Evolutionary conservation across 2,113 vertebrate species (phyloP).

Genomic region (Eptesicus fuscus): DNA sequence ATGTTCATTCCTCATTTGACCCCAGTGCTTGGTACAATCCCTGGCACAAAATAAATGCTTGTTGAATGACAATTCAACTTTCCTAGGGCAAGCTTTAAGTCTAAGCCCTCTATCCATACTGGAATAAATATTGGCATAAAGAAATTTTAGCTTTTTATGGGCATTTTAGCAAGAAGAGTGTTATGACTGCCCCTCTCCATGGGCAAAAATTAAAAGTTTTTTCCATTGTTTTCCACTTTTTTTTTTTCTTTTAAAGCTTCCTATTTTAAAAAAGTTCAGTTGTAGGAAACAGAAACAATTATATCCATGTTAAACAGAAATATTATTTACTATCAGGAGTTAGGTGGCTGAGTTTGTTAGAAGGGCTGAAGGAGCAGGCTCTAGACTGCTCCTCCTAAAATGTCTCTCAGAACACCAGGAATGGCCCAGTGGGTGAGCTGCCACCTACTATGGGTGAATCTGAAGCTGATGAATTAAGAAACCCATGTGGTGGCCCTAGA

Average conservation of each 20-base stretch:
- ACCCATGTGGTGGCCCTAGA: background rate
- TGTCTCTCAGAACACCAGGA: background rate
- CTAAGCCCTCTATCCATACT: background rate
- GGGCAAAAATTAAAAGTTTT: background rate
- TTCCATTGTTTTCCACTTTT: background rate
- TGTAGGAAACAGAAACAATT: background rate
- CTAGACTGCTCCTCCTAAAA: background rate
- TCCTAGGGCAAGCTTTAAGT: background rate
- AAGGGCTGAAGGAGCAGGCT: background rate
- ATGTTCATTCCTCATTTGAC: background rate
- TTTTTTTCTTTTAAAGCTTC: background rate
- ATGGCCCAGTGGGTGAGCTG: background rate
- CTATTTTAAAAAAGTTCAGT: slow-evolving; percentile 10
- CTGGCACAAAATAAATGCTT: background rate
- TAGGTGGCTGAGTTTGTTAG: background rate
- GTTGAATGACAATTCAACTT: background rate
- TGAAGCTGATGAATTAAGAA: background rate
- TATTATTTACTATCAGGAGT: background rate
- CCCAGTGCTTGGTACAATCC: background rate
- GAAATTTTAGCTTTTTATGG: background rate
- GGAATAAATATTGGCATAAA: background rate
- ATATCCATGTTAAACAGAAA: background rate
- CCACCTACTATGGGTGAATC: background rate
- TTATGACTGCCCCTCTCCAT: background rate
- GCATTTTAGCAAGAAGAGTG: background rate